Percentiles rank a stretch among this genome's conserved stretches.
Evolutionary conservation across 2,888 invertebrate species (phyloP).

Genomic region (Troides oblongomaculatus): DNA sequence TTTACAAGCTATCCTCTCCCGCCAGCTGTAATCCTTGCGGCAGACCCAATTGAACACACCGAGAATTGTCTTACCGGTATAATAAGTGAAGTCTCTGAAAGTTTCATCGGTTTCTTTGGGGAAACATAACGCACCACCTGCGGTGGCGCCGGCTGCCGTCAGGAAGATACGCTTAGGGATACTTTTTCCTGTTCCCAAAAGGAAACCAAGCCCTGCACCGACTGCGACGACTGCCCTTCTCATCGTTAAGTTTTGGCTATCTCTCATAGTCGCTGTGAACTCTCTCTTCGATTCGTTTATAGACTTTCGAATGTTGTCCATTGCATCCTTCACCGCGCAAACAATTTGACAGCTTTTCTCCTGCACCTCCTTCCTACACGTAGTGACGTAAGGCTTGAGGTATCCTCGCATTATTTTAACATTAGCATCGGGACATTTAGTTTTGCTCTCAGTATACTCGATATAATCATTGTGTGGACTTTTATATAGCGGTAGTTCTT

Average conservation of each 20-base stretch:
- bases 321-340: conserved; percentile 31
- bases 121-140: conserved; percentile 52
- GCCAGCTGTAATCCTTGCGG: conserved; percentile 36
- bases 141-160: conserved; percentile 44
- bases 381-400: conserved; percentile 48
- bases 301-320: conserved; percentile 28
- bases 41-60: conserved; percentile 43
- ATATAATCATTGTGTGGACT: conserved; percentile 58
- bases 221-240: conserved; percentile 43
- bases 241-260: conserved; percentile 41
- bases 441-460: conserved; percentile 41
- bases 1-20: conserved; percentile 48
- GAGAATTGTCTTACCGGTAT: conserved; percentile 37
- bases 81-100: conserved; percentile 43
- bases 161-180: conserved; percentile 41
- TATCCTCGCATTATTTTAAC: conserved; percentile 47
- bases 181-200: conserved; percentile 36
- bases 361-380: conserved; percentile 34
- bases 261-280: conserved; percentile 47
- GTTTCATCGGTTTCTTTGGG: conserved; percentile 57
- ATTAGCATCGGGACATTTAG: conserved; percentile 45
- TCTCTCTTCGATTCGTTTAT: conserved; percentile 36
- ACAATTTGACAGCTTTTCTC: conserved; percentile 32
- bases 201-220: conserved; percentile 43
- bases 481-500: conserved; percentile 56